A percentile compares a stretch with the other conserved stretches of the same genome.
Conservation (phyloP, 2,797 vertebrate genomes). For the Gouania willdenowi region DNA sequence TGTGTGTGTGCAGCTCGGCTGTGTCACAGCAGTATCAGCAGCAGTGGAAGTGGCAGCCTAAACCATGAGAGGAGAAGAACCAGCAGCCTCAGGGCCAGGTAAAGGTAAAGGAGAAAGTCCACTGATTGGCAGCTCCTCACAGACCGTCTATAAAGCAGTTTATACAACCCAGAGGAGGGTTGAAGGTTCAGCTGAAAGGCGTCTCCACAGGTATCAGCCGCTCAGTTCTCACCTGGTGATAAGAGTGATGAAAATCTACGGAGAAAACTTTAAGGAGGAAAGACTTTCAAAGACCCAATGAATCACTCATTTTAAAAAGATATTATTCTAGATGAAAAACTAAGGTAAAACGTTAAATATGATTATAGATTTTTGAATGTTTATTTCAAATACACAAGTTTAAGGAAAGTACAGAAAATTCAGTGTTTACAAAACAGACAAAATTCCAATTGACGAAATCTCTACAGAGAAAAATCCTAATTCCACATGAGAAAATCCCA, state of each 20-base stretch:
- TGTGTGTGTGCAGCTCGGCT: conserved; percentile 27
- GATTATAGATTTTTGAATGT: no score
- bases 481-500: no score
- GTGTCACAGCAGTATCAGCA: conserved; percentile 19
- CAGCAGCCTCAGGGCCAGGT: conserved; percentile 49
- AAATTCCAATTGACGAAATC: no score
- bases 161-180: conserved; percentile 10
- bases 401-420: no score
- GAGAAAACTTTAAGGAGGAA: conserved; percentile 10
- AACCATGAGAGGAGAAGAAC: conserved; percentile 27
- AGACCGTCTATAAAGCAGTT: neutral
- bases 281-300: no score
- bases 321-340: no score
- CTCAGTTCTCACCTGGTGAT: conserved; percentile 17
- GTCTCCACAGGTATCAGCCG: neutral
- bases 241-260: neutral
- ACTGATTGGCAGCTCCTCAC: conserved; percentile 7
- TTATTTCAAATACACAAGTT: no score
- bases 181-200: conserved; percentile 19
- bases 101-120: conserved; percentile 52
- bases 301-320: no score
- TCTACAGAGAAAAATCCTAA: no score
- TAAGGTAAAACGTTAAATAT: no score
- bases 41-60: conserved; percentile 27
- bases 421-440: no score